These are phyloP conservation scores for Anguilla anguilla DNA, from an alignment of 2,797 vertebrate species.

Conservation along the genomic window DNA sequence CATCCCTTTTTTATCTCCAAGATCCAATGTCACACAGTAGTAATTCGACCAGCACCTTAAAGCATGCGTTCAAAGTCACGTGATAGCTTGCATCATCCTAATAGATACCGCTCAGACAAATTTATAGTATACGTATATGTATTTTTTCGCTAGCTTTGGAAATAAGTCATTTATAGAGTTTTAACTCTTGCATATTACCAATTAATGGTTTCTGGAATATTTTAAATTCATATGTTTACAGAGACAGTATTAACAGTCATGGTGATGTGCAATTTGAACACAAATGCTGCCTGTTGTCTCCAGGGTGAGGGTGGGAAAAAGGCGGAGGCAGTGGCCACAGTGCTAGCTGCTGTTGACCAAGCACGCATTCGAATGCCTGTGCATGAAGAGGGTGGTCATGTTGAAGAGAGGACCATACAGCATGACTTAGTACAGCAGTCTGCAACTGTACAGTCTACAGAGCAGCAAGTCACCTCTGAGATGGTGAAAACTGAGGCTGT, in stretches of 20 bases:
- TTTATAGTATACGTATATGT: too few relatives aligned
- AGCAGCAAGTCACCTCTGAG: constrained; percentile 70
- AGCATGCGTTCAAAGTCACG: not conserved
- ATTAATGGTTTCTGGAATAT: not conserved
- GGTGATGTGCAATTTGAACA: constrained; percentile 43
- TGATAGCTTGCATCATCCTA: too few relatives aligned
- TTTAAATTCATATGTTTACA: not conserved
- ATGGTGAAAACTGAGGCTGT: constrained; percentile 67
- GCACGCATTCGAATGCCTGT: constrained; percentile 80
- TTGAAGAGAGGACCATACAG: constrained; percentile 71
- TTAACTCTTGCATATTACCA: not conserved
- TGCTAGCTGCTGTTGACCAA: constrained; percentile 90
- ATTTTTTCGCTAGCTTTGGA: not conserved
- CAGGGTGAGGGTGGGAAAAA: constrained; percentile 80
- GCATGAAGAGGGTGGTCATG: constrained; percentile 64
- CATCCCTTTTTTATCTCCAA: constrained; percentile 16
- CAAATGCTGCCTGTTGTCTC: constrained; percentile 59
- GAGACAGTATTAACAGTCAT: constrained; percentile 10
- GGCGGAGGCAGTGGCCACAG: constrained; percentile 90
- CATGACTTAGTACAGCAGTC: constrained; percentile 72
- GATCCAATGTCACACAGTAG: not conserved
- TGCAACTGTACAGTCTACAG: constrained; percentile 59
- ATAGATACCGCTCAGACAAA: too few relatives aligned
- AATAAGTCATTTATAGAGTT: constrained; percentile 3
- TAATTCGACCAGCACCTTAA: not conserved